phyloP scores from a whole-genome alignment of 2,797 vertebrate species.

The Artibeus lituratus region DNA sequence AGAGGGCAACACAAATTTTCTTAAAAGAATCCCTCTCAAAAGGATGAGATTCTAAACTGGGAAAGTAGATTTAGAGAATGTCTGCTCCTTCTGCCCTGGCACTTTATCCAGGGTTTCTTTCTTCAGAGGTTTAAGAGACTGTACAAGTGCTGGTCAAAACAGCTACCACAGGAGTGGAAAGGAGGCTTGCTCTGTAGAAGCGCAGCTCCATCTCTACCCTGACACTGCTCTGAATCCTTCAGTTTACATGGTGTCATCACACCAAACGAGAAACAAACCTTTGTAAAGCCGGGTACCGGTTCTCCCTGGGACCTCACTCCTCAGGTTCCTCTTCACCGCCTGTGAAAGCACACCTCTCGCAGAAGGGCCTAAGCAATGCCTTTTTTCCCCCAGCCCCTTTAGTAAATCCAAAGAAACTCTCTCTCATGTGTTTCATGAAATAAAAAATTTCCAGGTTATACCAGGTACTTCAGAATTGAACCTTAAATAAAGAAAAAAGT shows the following conservation, averaged over 20 bases:
- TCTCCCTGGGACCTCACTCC: not conserved
- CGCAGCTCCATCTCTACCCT: not conserved
- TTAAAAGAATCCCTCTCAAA: not conserved
- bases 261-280: not conserved
- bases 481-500: not conserved
- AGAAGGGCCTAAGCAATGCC: not conserved
- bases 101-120: not conserved
- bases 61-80: not conserved
- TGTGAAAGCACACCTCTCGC: not conserved
- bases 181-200: not conserved
- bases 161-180: not conserved
- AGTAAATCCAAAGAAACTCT: not conserved
- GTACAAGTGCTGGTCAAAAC: not conserved
- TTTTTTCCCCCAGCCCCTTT: not conserved
- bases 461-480: slow-evolving; percentile 29
- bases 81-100: not conserved
- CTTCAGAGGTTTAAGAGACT: not conserved
- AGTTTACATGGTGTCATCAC: not conserved
- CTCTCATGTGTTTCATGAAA: not conserved
- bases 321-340: not conserved
- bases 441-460: slow-evolving; percentile 47
- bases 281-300: not conserved
- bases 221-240: not conserved
- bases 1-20: not conserved
- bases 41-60: not conserved